A percentile compares a stretch with the other conserved stretches of the same genome.
Evolutionary conservation across 2,113 vertebrate species (phyloP).

Genomic region (Pelecanus crispus): DNA sequence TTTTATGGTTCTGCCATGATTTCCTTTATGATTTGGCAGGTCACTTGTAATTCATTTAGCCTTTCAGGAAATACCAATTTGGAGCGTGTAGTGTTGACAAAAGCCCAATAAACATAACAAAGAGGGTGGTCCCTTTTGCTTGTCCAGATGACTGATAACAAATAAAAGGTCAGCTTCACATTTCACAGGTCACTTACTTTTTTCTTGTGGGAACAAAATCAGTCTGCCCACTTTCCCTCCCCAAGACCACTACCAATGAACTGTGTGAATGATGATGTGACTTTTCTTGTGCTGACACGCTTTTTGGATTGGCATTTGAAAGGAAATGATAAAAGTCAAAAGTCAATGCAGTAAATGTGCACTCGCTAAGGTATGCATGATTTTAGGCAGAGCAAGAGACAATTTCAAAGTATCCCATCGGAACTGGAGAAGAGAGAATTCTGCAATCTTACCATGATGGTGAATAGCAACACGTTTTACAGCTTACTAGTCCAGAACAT

Average conservation of each 20-base stretch:
- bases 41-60: slow-evolving; percentile 58
- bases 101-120: slow-evolving; percentile 68
- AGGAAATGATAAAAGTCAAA: slow-evolving; percentile 28
- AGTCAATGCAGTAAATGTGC: background rate
- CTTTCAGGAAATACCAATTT: slow-evolving; percentile 61
- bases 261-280: slow-evolving; percentile 49
- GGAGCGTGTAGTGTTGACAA: slow-evolving; percentile 50
- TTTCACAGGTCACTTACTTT: slow-evolving; percentile 73
- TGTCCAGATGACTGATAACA: slow-evolving; percentile 62
- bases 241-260: slow-evolving; percentile 27
- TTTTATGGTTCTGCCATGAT: background rate
- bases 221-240: slow-evolving; percentile 45
- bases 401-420: background rate
- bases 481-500: background rate
- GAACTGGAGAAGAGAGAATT: background rate
- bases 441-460: background rate
- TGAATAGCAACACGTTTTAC: background rate
- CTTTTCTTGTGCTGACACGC: background rate
- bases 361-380: background rate
- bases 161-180: slow-evolving; percentile 72
- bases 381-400: background rate
- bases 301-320: slow-evolving; percentile 44
- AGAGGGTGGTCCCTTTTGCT: slow-evolving; percentile 62
- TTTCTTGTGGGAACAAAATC: slow-evolving; percentile 52
- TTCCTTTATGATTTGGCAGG: slow-evolving; percentile 14